Evolutionary conservation across 2,888 invertebrate genomes (phyloP), one percentile per base, ranked within the genome.

Genomic region (Halictus ligatus): DNA sequence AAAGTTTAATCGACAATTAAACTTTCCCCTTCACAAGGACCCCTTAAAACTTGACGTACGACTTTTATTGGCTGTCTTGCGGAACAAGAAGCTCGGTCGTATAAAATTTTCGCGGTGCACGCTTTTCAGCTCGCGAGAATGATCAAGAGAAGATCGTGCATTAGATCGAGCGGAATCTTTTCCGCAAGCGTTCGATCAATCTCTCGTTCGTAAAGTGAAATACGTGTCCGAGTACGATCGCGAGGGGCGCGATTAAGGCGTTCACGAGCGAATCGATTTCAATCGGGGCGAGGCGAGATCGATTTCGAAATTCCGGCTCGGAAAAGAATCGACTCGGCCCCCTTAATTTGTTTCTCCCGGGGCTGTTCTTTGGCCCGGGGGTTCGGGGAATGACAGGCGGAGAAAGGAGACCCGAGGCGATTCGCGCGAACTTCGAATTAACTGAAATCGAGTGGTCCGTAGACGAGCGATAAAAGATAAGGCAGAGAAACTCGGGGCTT

Each of bases 361-460:
- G 43, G 40, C 43, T 71, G 43, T 43, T 43, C 40, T 71, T 71
- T 71, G 12, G 21, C 21, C n/a, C 21, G 0, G 40, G 40, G 40
- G 12, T 35, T 15, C n/a, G 13, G 46, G 15, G 76, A 83, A 81
- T 60, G 75, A 64, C 60, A 64, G 48, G 29, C 29, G 43, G 64
- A 25, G 72, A 18, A 54, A 76, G 54, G 73, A 13, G 73, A 69
- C 35, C 25, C 43, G 35, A 12, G 29, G 21, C 43, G 78, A 50
- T 84, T 82, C 3, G 78, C 48, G 78, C 71, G 1, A 75, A 82
- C 77, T 84, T 84, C 69, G 64, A 84, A 84, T 84, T 78, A 84
- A 83, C 84, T 83, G 83, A 84, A 83, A 84, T 78, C 84, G 84
- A 78, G 54, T 72, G 75, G 54, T 82, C 71, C 75, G 83, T 58